Percentiles rank a stretch among this genome's conserved stretches.
phyloP scores from a whole-genome alignment of 1,140 invertebrate genomes.

The Pteromalus puparum region DNA sequence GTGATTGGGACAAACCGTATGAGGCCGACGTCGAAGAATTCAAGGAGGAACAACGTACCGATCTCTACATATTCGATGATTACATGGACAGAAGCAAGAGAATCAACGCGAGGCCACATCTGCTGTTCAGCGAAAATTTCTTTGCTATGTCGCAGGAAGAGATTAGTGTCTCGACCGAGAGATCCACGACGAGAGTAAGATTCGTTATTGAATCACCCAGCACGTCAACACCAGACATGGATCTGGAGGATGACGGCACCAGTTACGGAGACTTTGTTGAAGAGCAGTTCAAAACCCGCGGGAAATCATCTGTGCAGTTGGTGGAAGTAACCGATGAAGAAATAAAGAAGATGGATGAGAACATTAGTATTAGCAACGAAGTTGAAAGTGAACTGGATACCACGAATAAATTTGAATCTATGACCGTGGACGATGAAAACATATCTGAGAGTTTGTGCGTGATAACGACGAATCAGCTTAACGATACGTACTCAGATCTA shows the following conservation, averaged over 20 bases:
- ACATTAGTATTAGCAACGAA: background rate
- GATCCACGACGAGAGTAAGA: constrained; percentile 62
- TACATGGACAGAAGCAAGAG: constrained; percentile 58
- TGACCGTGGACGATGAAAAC: background rate
- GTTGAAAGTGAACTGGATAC: background rate
- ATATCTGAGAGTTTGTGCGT: background rate
- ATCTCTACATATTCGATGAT: constrained; percentile 66
- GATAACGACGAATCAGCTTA: background rate
- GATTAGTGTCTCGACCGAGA: constrained; percentile 34
- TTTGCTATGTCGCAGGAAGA: constrained; percentile 24
- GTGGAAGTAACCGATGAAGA: constrained; percentile 31
- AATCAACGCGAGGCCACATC: constrained; percentile 44
- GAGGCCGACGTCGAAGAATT: constrained; percentile 42
- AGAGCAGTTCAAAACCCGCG: constrained; percentile 40
- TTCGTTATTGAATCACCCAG: constrained; percentile 65
- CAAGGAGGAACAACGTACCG: background rate
- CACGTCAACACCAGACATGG: constrained; percentile 45
- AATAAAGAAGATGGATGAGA: background rate
- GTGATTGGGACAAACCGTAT: constrained; percentile 55
- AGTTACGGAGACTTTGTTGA: constrained; percentile 4
- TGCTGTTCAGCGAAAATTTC: constrained; percentile 49
- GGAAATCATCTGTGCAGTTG: constrained; percentile 12
- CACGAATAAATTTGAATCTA: background rate
- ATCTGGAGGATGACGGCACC: constrained; percentile 16
- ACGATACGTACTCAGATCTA: background rate